Percentiles rank a stretch among this genome's conserved stretches.
Conservation (phyloP, 2,113 vertebrate genomes). For the Ophiodon elongatus region DNA sequence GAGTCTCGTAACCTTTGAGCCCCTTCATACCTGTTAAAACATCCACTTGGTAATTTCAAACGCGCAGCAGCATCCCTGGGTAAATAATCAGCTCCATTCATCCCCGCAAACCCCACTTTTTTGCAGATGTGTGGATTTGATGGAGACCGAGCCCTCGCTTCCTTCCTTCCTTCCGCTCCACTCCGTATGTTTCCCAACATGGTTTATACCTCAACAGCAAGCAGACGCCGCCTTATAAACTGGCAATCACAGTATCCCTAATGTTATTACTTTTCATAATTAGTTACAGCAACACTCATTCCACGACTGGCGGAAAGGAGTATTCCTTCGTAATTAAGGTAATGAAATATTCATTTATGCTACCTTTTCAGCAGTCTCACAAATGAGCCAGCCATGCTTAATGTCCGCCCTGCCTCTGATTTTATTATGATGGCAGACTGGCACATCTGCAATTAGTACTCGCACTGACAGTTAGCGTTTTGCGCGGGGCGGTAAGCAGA, state of each 20-base stretch:
- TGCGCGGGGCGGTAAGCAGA: slow-evolving; percentile 91
- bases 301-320: slow-evolving; percentile 95
- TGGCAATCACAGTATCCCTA: slow-evolving; percentile 91
- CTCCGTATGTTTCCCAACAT: slow-evolving; percentile 67
- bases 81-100: slow-evolving; percentile 68
- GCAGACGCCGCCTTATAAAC: slow-evolving; percentile 85
- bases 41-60: slow-evolving; percentile 41
- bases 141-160: slow-evolving; percentile 31
- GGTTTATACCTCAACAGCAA: slow-evolving; percentile 72
- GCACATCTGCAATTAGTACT: slow-evolving; percentile 98
- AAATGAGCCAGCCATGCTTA: slow-evolving; percentile 98
- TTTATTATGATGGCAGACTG: slow-evolving; percentile 98
- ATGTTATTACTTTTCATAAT: slow-evolving; percentile 98
- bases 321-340: slow-evolving; percentile 99
- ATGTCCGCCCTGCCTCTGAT: slow-evolving; percentile 95
- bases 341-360: slow-evolving; percentile 99
- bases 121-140: slow-evolving; percentile 49
- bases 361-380: slow-evolving; percentile 98
- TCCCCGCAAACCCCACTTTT: slow-evolving; percentile 41
- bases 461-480: slow-evolving; percentile 94
- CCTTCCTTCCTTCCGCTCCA: slow-evolving; percentile 48
- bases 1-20: slow-evolving; percentile 37
- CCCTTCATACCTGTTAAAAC: slow-evolving; percentile 61
- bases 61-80: slow-evolving; percentile 20
- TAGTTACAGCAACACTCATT: slow-evolving; percentile 98